Percentiles rank a stretch among this genome's conserved stretches.
These are phyloP conservation scores for Drosophila yooni DNA, from an alignment of 2,888 invertebrate species.

Conservation along the genomic window DNA sequence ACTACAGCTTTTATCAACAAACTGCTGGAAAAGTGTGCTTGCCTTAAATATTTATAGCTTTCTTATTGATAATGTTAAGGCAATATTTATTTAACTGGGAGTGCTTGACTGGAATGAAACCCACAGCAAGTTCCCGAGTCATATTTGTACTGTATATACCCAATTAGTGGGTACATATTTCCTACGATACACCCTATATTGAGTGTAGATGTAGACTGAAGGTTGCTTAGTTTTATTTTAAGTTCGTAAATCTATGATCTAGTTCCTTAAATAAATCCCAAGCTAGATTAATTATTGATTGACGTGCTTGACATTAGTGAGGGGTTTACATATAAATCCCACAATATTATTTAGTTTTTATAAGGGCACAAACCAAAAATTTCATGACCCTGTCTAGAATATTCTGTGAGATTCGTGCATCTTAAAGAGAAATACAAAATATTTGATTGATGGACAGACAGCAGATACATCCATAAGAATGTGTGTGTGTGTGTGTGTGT, in stretches of 20 bases:
- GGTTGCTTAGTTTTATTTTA: neutral
- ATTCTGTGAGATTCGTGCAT: neutral
- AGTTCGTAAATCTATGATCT: neutral
- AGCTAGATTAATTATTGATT: neutral
- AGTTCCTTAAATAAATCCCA: neutral
- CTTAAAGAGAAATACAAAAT: neutral
- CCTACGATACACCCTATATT: neutral
- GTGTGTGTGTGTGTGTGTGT: neutral
- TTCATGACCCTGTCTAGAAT: neutral
- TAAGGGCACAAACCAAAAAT: neutral
- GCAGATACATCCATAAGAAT: neutral
- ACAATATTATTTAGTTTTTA: too few relatives aligned
- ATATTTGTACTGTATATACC: neutral
- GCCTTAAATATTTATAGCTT: neutral
- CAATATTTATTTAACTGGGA: neutral
- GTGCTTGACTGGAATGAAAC: neutral
- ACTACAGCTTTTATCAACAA: neutral
- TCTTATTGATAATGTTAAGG: neutral
- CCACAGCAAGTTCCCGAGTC: neutral
- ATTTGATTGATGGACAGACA: slow-evolving; percentile 16
- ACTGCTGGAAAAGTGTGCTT: neutral
- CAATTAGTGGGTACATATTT: neutral
- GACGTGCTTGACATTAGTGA: neutral
- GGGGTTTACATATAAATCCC: neutral
- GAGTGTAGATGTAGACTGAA: neutral